Evolutionary conservation across 2,113 vertebrate genomes (phyloP).

Genomic region (Coptodon rendalli): DNA sequence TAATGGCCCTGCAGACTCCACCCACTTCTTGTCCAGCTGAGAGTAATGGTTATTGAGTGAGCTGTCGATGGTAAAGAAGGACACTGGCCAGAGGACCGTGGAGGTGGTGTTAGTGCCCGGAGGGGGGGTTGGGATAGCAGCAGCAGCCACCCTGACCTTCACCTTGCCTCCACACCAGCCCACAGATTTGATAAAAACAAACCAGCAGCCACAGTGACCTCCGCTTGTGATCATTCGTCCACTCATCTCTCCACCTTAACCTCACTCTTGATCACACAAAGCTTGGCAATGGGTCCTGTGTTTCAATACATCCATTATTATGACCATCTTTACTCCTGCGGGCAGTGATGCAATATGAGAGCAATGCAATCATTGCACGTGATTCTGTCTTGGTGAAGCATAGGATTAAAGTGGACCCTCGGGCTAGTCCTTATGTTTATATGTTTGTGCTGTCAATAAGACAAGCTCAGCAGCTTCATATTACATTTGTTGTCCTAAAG

Average conservation of each 20-base stretch:
- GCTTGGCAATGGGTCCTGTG: constrained; percentile 5
- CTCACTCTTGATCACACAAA: background rate
- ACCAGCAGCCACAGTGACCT: constrained; percentile 23
- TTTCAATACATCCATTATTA: constrained; percentile 26
- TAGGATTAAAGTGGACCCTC: constrained; percentile 45
- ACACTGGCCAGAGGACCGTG: constrained; percentile 39
- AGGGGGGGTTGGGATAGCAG: background rate
- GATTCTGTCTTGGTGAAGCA: constrained; percentile 38
- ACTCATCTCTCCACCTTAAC: constrained; percentile 3
- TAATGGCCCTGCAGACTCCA: constrained; percentile 44
- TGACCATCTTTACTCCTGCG: constrained; percentile 27
- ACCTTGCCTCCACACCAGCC: constrained; percentile 11
- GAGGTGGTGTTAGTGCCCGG: background rate
- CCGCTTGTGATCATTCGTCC: background rate
- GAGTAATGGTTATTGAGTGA: constrained; percentile 70
- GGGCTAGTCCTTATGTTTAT: constrained; percentile 29
- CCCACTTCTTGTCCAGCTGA: constrained; percentile 58
- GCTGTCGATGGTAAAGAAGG: constrained; percentile 54
- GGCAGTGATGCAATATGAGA: constrained; percentile 63
- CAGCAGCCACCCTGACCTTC: constrained; percentile 47
- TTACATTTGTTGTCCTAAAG: constrained; percentile 4
- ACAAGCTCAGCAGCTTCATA: background rate
- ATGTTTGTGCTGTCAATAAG: constrained; percentile 19
- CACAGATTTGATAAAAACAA: constrained; percentile 37
- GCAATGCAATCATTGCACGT: constrained; percentile 53